A percentile compares a stretch with the other conserved stretches of the same genome.
phyloP scores from a whole-genome alignment of 2,888 invertebrate genomes.

The Tortrix viridana region DNA sequence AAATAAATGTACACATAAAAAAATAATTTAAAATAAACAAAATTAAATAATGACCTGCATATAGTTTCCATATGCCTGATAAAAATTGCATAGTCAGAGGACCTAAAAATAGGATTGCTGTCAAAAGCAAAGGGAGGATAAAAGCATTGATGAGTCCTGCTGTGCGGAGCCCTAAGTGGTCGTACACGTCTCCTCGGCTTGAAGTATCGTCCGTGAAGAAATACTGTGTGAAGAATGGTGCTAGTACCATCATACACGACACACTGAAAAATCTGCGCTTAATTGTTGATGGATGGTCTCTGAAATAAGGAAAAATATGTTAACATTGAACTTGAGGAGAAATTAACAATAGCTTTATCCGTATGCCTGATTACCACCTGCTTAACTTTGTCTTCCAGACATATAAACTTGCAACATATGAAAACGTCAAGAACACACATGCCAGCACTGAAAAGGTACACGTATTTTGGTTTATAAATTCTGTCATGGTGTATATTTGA shows the following conservation, averaged over 20 bases:
- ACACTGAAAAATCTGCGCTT: slow-evolving; percentile 95
- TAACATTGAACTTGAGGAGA: neutral
- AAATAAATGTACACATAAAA: no score
- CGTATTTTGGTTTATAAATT: slow-evolving; percentile 55
- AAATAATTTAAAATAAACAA: no score
- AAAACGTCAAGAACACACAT: slow-evolving; percentile 90
- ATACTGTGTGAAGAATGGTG: slow-evolving; percentile 90
- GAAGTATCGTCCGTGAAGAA: slow-evolving; percentile 87
- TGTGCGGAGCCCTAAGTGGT: slow-evolving; percentile 90
- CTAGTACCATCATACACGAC: slow-evolving; percentile 90
- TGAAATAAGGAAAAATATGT: slow-evolving; percentile 68
- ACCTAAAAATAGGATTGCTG: slow-evolving; percentile 92
- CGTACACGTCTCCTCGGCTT: slow-evolving; percentile 85
- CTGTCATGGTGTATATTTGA: slow-evolving; percentile 35
- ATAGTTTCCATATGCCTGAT: slow-evolving; percentile 87
- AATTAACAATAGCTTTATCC: neutral
- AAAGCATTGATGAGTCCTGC: slow-evolving; percentile 89
- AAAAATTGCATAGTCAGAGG: slow-evolving; percentile 89
- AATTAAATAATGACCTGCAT: slow-evolving; percentile 81
- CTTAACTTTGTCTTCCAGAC: slow-evolving; percentile 91
- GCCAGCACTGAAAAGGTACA: slow-evolving; percentile 87
- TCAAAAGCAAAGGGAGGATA: slow-evolving; percentile 90
- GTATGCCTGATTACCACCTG: slow-evolving; percentile 84
- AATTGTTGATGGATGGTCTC: slow-evolving; percentile 95
- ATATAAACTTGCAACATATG: slow-evolving; percentile 94